Evolutionary conservation across 1,140 invertebrate species (phyloP), one percentile per base, ranked within the genome.

Genomic region (Drosophila nigromelanica): DNA sequence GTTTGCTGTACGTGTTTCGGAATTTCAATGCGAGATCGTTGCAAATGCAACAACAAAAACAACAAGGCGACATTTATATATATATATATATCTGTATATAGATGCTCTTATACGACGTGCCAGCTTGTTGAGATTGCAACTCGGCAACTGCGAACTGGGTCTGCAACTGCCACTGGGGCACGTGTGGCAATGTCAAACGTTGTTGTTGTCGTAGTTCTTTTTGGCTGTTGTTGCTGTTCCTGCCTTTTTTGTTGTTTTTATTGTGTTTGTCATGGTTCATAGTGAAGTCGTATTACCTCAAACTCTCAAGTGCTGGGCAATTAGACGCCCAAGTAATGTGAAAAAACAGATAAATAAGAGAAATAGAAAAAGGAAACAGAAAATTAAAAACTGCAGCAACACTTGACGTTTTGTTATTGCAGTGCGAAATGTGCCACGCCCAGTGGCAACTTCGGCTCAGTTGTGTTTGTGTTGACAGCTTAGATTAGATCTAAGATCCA

Each of bases 1-100:
- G 73, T 62, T 55, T 40, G 55, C 50, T 42, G 73, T 80, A 87
- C 87, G 87, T 90, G 87, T 83, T 77, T 52, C 45, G 64, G 87
- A 90, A 90, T 90, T 80, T 76, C 68, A 90, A 87, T 89, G 60
- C 30, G 62, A 73, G 87, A 90, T 90, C 66, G 55, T 64, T 30
- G 56, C 61, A 52, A 55, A 59, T 33, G 43, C 37, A 14, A 21
- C n/a, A 45, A 47, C 37, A 14, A 21, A 11, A 45, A 47, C 39
- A 33, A 47, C 43, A 47, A 15, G 11, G 10, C 10, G 10, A 21
- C 6, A 30, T 6, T n/a, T 15, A 24, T 21, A 33, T 27, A 43
- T 30, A 21, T 21, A 54, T 37, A 39, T 21, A 39, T 39, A 12
- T 35, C 10, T 50, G 2, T 50, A 14, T 50, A 50, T 54, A 15